Evolutionary conservation across 2,888 invertebrate species (phyloP), one percentile per base, ranked within the genome.

Genomic region (Baronia brevicornis): DNA sequence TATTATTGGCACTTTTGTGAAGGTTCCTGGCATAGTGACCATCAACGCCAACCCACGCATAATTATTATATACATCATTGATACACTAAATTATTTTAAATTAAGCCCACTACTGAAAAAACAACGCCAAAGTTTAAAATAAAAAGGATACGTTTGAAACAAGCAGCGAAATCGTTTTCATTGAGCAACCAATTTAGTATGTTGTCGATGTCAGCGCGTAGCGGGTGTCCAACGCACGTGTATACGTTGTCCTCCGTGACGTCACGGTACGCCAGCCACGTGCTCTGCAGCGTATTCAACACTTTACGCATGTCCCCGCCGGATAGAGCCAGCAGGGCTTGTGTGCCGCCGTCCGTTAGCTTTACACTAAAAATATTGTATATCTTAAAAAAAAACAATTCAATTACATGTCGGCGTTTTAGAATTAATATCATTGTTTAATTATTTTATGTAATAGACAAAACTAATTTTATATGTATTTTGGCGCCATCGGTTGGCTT

Each of bases 271-370:
- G 98, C 97, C 75, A 98, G 90, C 77, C 95, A 93, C 5, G 97
- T 95, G 78, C 97, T 96, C 84, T 99, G 98, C 28, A 99, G 84
- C 10, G 98, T 94, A 77, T 99, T 99, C 10, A 99, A 75, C 0
- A 98, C 96, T 70, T 94, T 95, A 47, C 99, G 88, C 99, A 99
- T 99, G 75, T 99, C 99, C 5, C 99, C 99, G 36, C 92, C 92
- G 0, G 97, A 94, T 1, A 99, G 84, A 0, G 92, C 91, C 41
- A 98, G 85, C 3, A 99, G 69, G 0, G 98, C 97, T 47, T 93
- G 88, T 62, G 93, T 90, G 0, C 98, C 99, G 80, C 95, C 95
- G 40, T 94, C 92, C 0, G 92, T 90, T 12, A 95, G 90, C 39
- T 88, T 88, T 4, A 97, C 87, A n/a, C 95, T 96, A 56, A 4